Base-by-base conservation (phyloP, 2,888 invertebrate species). In the Dorcus hopei region DNA sequence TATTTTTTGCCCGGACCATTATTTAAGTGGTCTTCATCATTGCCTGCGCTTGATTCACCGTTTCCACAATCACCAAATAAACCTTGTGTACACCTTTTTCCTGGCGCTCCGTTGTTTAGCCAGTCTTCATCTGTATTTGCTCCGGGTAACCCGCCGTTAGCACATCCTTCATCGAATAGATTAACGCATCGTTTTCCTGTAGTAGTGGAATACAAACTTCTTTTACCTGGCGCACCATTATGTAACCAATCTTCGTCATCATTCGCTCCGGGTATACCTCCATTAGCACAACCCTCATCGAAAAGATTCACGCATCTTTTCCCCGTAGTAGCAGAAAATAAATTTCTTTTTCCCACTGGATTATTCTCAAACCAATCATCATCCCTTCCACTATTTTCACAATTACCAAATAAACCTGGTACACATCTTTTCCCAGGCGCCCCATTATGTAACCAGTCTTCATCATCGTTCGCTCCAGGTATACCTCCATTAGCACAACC, bases 151-250 rank as follows among this genome's bases (percentile, higher is more conserved):
- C 49, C 49, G 2, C 43, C 23, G 9, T 45, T 45, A 9, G 11
- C 45, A 23, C 49, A 54, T 23, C 40, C 38, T 39, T 49, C 49
- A 26, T 48, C 48, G 23, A 54, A 54, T 9, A 54, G 40, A 7
- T 51, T 51, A 14, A 43, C 41, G 39, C 57, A 57, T 41, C 57
- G 33, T 48, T 54, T 54, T n/a, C 54, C 54, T 6, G 16, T 11
- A 6, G 42, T 7, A 7, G 3, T 33, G 26, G 26, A 33, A 33
- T 6, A 33, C 26, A 33, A 33, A 5, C 26, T 19, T 16, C 52
- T 40, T 38, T 43, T 57, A 8, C 57, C 57, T 11, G 57, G 56
- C 9, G 56, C 39, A 23, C 52, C 57, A 14, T 14, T 19, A 19
- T 45, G 39, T n/a, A 57, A 38, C 52, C 51, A 57, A 5, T 26